Percentiles rank a stretch among this genome's conserved stretches.
Evolutionary conservation across 2,113 vertebrate species (phyloP).

Genomic region (Mobula hypostoma): DNA sequence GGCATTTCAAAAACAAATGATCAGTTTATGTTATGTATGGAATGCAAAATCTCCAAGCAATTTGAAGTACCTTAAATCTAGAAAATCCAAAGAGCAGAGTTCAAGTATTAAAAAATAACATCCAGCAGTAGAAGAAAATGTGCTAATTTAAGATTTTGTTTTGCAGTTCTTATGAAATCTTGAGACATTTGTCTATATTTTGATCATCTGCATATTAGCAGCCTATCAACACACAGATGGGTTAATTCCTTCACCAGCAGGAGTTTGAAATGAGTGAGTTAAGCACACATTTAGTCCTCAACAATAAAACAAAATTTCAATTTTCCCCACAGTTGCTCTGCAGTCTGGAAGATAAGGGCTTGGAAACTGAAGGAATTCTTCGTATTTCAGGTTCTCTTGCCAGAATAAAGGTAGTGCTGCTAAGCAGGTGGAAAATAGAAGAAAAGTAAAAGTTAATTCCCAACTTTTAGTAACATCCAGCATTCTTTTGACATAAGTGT

Average conservation of each 20-base stretch:
- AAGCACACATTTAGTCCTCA: background rate
- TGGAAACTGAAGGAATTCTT: constrained; percentile 79
- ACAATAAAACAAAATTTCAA: background rate
- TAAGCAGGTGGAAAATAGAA: background rate
- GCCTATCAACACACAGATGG: too few species aligned
- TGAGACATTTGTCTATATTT: background rate
- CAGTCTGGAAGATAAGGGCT: constrained; percentile 76
- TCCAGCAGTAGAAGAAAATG: background rate
- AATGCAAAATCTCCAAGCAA: background rate
- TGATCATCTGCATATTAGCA: background rate
- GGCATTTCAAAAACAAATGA: background rate
- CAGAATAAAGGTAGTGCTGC: constrained; percentile 72
- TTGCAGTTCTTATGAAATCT: background rate
- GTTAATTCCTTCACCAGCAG: background rate
- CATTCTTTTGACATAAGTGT: background rate
- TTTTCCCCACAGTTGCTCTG: constrained; percentile 66
- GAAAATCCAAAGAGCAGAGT: background rate
- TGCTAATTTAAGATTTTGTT: background rate
- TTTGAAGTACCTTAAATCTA: background rate
- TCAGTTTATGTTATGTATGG: too few species aligned
- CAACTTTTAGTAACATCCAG: background rate
- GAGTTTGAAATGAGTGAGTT: background rate
- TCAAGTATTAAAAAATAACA: background rate
- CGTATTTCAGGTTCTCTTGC: constrained; percentile 80
- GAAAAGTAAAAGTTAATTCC: background rate